Evolutionary conservation across 2,797 vertebrate genomes (phyloP).

Genomic region (Pseudochirops cupreus): DNA sequence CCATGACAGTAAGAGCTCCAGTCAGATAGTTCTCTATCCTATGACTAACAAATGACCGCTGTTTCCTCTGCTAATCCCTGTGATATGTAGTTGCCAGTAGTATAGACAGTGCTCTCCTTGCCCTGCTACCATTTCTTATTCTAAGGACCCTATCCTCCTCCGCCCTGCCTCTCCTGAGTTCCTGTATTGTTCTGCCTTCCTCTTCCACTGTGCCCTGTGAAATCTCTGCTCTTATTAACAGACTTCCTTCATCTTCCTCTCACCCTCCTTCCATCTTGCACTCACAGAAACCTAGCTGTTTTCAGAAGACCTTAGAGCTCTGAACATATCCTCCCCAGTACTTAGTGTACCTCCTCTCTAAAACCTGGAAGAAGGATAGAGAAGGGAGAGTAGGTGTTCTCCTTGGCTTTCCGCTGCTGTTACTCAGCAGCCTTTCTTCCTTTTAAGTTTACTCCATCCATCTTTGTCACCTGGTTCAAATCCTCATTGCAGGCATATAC

Average conservation of each 20-base stretch:
- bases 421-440: background rate
- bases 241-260: background rate
- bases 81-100: background rate
- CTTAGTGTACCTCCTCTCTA: background rate
- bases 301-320: background rate
- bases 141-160: background rate
- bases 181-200: background rate
- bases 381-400: background rate
- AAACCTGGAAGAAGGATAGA: background rate
- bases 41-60: background rate
- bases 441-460: background rate
- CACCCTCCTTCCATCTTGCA: background rate
- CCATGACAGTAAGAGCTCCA: background rate
- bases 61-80: background rate
- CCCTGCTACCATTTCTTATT: background rate
- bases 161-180: background rate
- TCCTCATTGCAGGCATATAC: background rate
- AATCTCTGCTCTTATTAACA: background rate
- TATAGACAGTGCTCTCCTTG: background rate
- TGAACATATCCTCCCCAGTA: background rate
- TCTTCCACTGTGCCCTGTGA: too few relatives aligned
- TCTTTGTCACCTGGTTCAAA: background rate
- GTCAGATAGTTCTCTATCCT: background rate
- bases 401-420: background rate
- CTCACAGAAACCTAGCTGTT: background rate